Evolutionary conservation across 2,797 vertebrate species (phyloP).

Genomic region (Bradypus variegatus): DNA sequence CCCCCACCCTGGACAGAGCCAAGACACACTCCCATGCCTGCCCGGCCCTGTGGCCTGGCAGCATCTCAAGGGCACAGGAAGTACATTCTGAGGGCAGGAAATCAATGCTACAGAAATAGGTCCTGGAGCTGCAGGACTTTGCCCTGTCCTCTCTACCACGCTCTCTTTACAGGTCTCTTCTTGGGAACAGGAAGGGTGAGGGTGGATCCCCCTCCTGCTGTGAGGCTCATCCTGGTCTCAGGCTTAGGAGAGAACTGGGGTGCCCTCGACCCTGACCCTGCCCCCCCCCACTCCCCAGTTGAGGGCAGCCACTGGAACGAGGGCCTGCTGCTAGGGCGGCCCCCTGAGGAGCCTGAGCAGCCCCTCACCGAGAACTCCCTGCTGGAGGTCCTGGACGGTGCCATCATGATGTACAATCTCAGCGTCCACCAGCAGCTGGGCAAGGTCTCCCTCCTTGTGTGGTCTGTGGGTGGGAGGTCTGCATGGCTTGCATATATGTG

Average conservation of each 20-base stretch:
- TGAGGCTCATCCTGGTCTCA: neutral
- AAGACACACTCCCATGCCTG: neutral
- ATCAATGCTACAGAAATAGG: constrained; percentile 46
- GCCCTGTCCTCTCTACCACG: neutral
- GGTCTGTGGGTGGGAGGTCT: fast-evolving
- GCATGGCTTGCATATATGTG: fast-evolving
- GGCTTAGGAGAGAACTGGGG: neutral
- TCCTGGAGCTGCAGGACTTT: neutral
- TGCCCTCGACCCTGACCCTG: neutral
- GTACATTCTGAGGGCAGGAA: neutral
- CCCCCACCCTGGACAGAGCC: neutral
- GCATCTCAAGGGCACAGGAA: constrained; percentile 34
- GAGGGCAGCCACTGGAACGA: constrained; percentile 92
- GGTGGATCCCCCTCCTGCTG: neutral
- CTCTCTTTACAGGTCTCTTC: neutral
- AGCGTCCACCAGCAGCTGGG: constrained; percentile 98
- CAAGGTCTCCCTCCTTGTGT: constrained; percentile 76
- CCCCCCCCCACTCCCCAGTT: constrained; percentile 72
- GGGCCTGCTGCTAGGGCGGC: constrained; percentile 91
- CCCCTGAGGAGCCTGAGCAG: constrained; percentile 86
- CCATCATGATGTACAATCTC: constrained; percentile 98
- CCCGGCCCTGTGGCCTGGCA: neutral
- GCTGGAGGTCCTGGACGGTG: constrained; percentile 91
- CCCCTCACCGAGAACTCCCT: constrained; percentile 92
- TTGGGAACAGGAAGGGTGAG: neutral